These are phyloP conservation scores for Eublepharis macularius DNA, from an alignment of 2,113 vertebrate species.

Conservation along the genomic window DNA sequence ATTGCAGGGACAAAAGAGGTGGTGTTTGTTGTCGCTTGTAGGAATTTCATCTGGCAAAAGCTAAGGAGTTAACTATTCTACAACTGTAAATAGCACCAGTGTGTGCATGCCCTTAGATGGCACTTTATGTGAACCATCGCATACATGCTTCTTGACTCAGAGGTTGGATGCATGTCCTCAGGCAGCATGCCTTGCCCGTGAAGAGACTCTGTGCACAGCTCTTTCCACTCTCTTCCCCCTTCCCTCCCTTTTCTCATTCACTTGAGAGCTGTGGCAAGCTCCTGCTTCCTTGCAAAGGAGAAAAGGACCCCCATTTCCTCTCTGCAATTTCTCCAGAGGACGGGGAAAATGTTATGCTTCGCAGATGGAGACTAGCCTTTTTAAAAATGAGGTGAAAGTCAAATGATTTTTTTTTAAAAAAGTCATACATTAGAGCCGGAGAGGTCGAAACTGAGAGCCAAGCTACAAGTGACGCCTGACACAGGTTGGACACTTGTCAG, in stretches of 20 bases:
- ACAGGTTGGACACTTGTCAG: too few relatives aligned
- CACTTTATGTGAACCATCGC: constrained; percentile 9
- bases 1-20: not conserved
- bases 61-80: constrained; percentile 25
- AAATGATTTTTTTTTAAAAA: not conserved
- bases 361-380: not conserved
- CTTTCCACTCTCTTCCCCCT: not conserved
- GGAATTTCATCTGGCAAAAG: not conserved
- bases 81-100: constrained; percentile 53
- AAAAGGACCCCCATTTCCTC: not conserved
- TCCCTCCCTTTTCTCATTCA: not conserved
- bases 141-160: not conserved
- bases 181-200: not conserved
- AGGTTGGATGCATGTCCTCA: constrained; percentile 21
- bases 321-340: constrained; percentile 13
- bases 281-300: not conserved
- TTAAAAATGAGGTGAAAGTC: not conserved
- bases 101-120: constrained; percentile 44
- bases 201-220: not conserved
- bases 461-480: too few relatives aligned
- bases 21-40: not conserved
- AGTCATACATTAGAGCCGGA: not conserved
- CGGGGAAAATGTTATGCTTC: not conserved
- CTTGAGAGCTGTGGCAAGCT: not conserved
- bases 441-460: not conserved